phyloP scores from a whole-genome alignment of 2,888 invertebrate genomes.

The Pyrrhosoma nymphula region DNA sequence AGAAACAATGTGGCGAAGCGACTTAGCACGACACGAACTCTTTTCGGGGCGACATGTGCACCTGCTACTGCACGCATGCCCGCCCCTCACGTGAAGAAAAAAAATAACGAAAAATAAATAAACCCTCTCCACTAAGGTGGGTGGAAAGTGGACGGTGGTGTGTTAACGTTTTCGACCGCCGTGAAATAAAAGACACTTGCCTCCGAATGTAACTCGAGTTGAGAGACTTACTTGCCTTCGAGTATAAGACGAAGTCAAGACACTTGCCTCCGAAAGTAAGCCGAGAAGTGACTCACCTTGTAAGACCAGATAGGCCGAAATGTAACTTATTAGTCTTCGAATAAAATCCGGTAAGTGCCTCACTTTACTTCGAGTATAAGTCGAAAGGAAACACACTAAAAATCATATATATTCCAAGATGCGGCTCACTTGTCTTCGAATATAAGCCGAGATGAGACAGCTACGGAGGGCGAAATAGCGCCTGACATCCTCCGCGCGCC shows the following conservation, averaged over 20 bases:
- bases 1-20: neutral
- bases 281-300: neutral
- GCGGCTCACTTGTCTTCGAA: neutral
- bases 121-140: neutral
- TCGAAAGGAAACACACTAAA: neutral
- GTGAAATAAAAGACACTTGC: neutral
- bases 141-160: neutral
- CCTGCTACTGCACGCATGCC: slow-evolving; percentile 2
- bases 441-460: neutral
- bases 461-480: neutral
- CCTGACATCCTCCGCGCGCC: neutral
- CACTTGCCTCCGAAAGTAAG: too few relatives aligned
- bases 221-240: too few relatives aligned
- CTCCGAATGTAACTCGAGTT: neutral
- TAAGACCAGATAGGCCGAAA: neutral
- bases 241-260: too few relatives aligned
- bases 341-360: too few relatives aligned
- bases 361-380: neutral
- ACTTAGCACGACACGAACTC: neutral
- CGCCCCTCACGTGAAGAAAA: neutral
- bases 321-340: too few relatives aligned
- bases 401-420: neutral
- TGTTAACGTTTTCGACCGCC: neutral
- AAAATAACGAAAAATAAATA: neutral
- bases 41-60: neutral